phyloP scores from a whole-genome alignment of 2,888 invertebrate genomes.

The Heliothis peltigera region DNA sequence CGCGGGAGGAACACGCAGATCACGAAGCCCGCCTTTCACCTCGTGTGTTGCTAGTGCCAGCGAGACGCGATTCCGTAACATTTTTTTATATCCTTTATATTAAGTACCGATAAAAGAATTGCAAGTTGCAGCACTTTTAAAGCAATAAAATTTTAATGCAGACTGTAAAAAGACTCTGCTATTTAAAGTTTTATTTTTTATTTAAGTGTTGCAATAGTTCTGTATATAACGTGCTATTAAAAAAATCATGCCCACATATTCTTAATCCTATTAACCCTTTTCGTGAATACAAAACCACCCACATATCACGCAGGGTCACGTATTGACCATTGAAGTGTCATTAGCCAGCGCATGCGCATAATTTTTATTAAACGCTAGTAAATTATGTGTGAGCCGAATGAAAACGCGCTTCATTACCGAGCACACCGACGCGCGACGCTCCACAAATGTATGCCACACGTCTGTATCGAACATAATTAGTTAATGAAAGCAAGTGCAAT shows the following conservation, averaged over 20 bases:
- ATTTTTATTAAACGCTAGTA: conserved; percentile 58
- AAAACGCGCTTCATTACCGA: conserved; percentile 48
- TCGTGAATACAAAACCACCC: conserved; percentile 20
- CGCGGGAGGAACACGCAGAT: conserved; percentile 64
- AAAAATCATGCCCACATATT: conserved; percentile 3
- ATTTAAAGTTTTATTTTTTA: background rate
- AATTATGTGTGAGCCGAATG: conserved; percentile 57
- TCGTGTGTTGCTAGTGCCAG: conserved; percentile 51
- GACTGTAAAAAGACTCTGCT: background rate
- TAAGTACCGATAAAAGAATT: background rate
- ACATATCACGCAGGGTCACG: conserved; percentile 63
- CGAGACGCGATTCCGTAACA: conserved; percentile 32
- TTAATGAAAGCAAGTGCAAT: conserved; percentile 49
- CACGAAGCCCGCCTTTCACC: conserved; percentile 76
- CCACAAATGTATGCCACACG: conserved; percentile 49
- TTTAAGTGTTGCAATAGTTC: background rate
- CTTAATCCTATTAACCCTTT: conserved; percentile 17
- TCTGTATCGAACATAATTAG: conserved; percentile 50
- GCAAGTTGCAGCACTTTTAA: background rate
- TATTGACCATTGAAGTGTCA: conserved; percentile 60
- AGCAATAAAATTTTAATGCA: background rate
- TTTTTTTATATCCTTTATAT: conserved; percentile 6
- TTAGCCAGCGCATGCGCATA: conserved; percentile 60
- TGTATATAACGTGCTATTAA: background rate
- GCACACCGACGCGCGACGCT: conserved; percentile 28